Percentiles rank a stretch among this genome's conserved stretches.
phyloP scores from a whole-genome alignment of 2,888 invertebrate genomes.

The Erpobdella octoculata region DNA sequence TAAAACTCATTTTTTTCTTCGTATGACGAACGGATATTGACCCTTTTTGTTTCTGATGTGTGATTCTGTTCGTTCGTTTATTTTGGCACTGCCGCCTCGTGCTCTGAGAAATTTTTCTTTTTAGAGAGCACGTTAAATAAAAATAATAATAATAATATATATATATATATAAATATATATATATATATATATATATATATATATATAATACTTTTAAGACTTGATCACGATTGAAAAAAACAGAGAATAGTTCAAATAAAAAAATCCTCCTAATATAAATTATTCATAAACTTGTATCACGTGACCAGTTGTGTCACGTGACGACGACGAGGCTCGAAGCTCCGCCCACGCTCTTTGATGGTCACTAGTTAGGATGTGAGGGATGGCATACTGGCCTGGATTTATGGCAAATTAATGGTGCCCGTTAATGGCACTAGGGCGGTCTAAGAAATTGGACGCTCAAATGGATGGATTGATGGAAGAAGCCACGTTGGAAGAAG shows the following conservation, averaged over 20 bases:
- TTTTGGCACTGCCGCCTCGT: no score
- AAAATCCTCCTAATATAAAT: neutral
- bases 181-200: neutral
- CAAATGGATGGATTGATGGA: neutral
- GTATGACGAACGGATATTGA: no score
- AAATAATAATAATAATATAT: neutral
- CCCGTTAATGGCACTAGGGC: neutral
- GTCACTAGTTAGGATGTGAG: conserved; percentile 3
- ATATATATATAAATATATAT: neutral
- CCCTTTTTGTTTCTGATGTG: no score
- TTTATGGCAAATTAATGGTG: conserved; percentile 10
- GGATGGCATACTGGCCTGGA: neutral
- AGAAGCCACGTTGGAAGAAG: neutral
- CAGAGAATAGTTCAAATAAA: no score
- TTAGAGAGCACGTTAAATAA: no score
- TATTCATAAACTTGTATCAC: conserved; percentile 4
- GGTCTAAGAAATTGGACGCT: neutral
- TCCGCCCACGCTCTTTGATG: conserved; percentile 6
- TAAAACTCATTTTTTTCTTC: no score
- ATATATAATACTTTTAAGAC: neutral
- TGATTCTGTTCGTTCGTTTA: no score
- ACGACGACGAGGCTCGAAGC: neutral
- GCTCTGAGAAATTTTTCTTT: neutral
- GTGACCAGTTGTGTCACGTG: neutral
- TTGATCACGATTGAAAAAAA: no score